Evolutionary conservation across 2,113 vertebrate species (phyloP), one percentile per base, ranked within the genome.

Genomic region (Lampris megalopsis): DNA sequence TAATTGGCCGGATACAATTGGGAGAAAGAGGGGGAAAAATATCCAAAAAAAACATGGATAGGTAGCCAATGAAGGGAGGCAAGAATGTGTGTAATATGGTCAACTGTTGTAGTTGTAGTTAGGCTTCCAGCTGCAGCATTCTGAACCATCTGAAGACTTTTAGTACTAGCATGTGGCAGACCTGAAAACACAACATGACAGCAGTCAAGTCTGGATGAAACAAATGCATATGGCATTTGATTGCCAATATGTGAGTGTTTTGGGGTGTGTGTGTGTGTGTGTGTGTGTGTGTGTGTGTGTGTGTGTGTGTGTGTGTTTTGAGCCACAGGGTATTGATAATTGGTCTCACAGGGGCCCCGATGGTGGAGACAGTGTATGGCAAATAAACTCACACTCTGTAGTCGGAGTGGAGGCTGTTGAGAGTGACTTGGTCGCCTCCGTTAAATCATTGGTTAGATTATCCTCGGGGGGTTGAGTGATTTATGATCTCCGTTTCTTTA

Each of bases 361-460:
- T 76, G 84, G 72, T 13, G 81, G 58, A 79, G 73, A 63, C 67
- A 3, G 54, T 68, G 64, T 84, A 69, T 81, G 72, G 69, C 5
- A 48, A 74, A 77, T 81, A 86, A 88, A 87, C 79, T 68, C 60
- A 52, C 61, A 38, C 68, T 70, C 69, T 4, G 6, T 68, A 71
- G 70, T 11, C 77, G 66, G 72, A 73, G 62, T 78, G 70, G 81
- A 84, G 88, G 70, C 73, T 63, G 10, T 63, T 63, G 67, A 68
- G 56, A 79, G 57, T 74, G 52, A 68, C 79, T 81, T 10, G 0
- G 69, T 63, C 71, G 71, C 78, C 79, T 63, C 78, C 75, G 62
- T 63, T 83, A 84, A 90, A 85, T 89, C 85, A 83, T 60, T 70
- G 67, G 62, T 68, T 80, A 73, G 82, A 87, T 89, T 81, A 85